Percentiles rank a stretch among this genome's conserved stretches.
phyloP scores from a whole-genome alignment of 2,888 invertebrate species.

The Ennomos quercinarius region DNA sequence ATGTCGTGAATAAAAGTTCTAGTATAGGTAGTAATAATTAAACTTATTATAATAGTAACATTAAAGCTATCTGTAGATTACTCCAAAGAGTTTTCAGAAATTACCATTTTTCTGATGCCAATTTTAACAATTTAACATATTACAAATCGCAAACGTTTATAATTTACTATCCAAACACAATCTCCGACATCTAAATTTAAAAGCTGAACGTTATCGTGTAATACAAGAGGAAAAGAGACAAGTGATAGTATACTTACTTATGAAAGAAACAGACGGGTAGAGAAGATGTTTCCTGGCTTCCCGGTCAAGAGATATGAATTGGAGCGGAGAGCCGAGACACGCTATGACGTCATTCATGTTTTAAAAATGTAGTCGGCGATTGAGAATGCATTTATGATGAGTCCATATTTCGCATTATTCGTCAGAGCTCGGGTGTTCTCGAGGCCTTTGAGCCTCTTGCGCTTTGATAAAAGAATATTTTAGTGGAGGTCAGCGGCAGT shows the following conservation, averaged over 20 bases:
- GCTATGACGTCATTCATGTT: constrained; percentile 26
- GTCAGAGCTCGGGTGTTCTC: constrained; percentile 14
- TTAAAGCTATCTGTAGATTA: too few relatives aligned
- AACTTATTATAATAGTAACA: too few relatives aligned
- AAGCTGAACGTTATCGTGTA: constrained; percentile 3
- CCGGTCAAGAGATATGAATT: constrained; percentile 36
- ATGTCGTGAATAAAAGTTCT: too few relatives aligned
- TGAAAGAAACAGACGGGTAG: constrained; percentile 24
- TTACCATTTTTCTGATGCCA: too few relatives aligned
- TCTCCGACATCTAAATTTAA: not conserved
- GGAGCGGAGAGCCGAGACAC: constrained; percentile 10
- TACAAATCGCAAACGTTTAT: too few relatives aligned
- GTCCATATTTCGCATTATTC: constrained; percentile 22
- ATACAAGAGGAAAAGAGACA: constrained; percentile 1
- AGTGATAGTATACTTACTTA: not conserved
- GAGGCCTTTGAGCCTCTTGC: constrained; percentile 6
- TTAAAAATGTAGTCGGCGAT: constrained; percentile 30
- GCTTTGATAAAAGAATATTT: constrained; percentile 18
- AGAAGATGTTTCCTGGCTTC: constrained; percentile 23
- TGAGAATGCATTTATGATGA: constrained; percentile 33
- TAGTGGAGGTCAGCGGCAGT: constrained; percentile 1
- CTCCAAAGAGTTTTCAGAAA: too few relatives aligned
- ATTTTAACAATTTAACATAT: too few relatives aligned
- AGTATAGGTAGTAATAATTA: too few relatives aligned
- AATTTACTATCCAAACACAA: not conserved